A percentile compares a stretch with the other conserved stretches of the same genome.
Evolutionary conservation across 2,113 vertebrate genomes (phyloP).

Genomic region (Carettochelys insculpta): DNA sequence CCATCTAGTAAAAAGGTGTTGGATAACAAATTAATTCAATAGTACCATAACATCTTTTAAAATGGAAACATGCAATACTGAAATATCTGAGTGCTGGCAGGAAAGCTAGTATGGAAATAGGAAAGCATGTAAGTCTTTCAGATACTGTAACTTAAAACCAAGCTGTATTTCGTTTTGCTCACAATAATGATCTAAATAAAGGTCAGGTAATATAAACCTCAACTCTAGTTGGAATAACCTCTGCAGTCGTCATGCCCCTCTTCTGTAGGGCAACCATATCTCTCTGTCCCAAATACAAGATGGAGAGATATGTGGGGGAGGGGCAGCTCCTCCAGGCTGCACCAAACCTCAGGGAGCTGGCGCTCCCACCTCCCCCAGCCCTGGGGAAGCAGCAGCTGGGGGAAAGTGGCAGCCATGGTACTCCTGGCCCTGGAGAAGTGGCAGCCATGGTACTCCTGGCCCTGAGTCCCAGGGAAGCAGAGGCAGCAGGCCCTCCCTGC

Average conservation of each 20-base stretch:
- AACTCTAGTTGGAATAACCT: neutral
- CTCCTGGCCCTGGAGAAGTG: no score
- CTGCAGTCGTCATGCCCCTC: neutral
- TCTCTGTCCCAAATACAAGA: no score
- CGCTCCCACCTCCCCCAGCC: no score
- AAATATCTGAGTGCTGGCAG: neutral
- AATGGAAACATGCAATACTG: neutral
- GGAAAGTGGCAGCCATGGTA: no score
- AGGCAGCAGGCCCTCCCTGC: no score
- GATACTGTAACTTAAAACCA: neutral
- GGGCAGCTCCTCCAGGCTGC: no score
- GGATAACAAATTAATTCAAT: neutral
- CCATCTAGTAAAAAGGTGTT: constrained; percentile 5
- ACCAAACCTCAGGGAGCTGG: no score
- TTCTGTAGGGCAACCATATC: no score
- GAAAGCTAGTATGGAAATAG: neutral
- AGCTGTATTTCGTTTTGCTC: neutral
- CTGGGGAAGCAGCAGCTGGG: no score
- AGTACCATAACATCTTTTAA: neutral
- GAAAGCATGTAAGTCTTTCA: neutral
- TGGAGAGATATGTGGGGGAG: no score
- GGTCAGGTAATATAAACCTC: rapidly evolving
- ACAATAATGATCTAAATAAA: neutral
- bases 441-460: no score
- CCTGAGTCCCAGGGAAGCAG: no score